Conservation (phyloP, 2,888 invertebrate genomes). For the Agrotis puta region DNA sequence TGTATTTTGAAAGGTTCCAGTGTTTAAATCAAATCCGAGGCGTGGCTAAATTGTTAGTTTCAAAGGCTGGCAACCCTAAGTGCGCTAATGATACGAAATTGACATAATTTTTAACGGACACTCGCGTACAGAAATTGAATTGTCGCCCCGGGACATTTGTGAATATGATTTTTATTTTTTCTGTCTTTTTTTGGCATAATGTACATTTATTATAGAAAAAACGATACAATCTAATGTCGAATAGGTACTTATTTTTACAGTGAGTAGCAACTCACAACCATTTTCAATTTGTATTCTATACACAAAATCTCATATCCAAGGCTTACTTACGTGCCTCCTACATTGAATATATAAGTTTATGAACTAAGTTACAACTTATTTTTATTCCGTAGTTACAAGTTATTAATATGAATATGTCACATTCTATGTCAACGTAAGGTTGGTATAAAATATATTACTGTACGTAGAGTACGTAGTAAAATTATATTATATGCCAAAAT, state of each 20-base stretch:
- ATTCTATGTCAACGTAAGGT: constrained; percentile 1
- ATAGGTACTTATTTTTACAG: neutral
- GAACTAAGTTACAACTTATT: neutral
- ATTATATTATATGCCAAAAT: neutral
- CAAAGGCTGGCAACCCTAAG: constrained; percentile 52
- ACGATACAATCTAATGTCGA: neutral
- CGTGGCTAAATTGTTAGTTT: constrained; percentile 19
- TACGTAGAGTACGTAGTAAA: neutral
- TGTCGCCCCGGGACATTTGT: constrained; percentile 64
- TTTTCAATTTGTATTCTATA: neutral
- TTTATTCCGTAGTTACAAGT: neutral
- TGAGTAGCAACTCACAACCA: neutral
- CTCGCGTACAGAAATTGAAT: constrained; percentile 71
- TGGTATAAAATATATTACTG: neutral
- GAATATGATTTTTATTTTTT: constrained; percentile 56
- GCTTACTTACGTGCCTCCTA: neutral
- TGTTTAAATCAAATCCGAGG: neutral
- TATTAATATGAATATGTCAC: neutral
- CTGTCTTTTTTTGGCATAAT: constrained; percentile 9
- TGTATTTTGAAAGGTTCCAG: neutral
- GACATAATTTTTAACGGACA: constrained; percentile 75
- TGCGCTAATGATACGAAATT: constrained; percentile 78
- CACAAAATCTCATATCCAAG: neutral
- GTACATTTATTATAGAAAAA: constrained; percentile 29
- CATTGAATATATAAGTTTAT: neutral